Percentiles rank a stretch among this genome's conserved stretches.
Conservation (phyloP, 2,113 vertebrate genomes). For the Notarius lentiginosus region DNA sequence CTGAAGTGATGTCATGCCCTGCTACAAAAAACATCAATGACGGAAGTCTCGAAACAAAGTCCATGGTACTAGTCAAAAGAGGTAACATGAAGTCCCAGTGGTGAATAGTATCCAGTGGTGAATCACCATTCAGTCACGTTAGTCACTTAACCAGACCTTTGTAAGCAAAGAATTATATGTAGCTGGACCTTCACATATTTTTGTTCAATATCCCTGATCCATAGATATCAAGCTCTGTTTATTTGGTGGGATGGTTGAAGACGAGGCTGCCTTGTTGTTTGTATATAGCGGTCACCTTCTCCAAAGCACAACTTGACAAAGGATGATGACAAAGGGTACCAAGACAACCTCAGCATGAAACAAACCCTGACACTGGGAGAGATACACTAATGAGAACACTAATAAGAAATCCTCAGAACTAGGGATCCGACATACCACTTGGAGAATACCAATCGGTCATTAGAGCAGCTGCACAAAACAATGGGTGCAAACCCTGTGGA, state of each 20-base stretch:
- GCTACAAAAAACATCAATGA: not conserved
- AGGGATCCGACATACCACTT: not conserved
- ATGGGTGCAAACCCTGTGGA: not conserved
- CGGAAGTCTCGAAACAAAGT: not conserved
- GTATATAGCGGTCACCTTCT: not conserved
- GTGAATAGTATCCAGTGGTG: no score
- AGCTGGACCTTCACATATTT: not conserved
- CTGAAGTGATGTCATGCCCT: not conserved
- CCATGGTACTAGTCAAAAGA: not conserved
- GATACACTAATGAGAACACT: constrained; percentile 10
- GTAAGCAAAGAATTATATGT: not conserved
- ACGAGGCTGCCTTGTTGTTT: not conserved
- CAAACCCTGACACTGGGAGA: constrained; percentile 1
- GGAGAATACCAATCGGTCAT: not conserved
- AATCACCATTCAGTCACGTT: not conserved
- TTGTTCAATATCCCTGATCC: not conserved
- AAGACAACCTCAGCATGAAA: not conserved
- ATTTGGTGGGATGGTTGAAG: not conserved
- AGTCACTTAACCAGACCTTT: not conserved
- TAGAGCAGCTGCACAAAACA: not conserved
- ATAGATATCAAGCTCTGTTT: not conserved
- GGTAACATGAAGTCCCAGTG: not conserved
- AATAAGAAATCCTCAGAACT: constrained; percentile 1
- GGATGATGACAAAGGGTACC: not conserved
- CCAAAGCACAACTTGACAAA: not conserved